These are phyloP conservation scores for Coluber constrictor DNA, from an alignment of 2,797 vertebrate genomes.

Conservation along the genomic window DNA sequence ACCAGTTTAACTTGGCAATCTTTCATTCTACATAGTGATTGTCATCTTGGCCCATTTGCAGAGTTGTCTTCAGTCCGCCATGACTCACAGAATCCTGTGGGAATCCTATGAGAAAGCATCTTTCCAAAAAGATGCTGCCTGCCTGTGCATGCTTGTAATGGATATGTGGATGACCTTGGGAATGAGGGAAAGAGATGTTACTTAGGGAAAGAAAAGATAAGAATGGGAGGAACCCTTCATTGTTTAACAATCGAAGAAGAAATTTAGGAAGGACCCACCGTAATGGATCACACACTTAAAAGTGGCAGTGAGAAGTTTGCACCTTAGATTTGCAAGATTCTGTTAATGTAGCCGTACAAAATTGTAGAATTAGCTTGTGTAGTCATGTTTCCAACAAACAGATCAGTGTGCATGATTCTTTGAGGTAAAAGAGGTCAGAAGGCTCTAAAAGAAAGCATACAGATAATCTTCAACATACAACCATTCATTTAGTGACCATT, in stretches of 20 bases:
- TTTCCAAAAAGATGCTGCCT: not conserved
- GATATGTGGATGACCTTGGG: not conserved
- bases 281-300: not conserved
- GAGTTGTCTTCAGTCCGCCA: not conserved
- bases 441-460: not conserved
- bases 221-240: not conserved
- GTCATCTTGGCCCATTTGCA: not conserved
- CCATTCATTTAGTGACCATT: too few relatives aligned
- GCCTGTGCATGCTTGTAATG: not conserved
- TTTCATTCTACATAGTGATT: not conserved
- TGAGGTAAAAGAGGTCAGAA: not conserved
- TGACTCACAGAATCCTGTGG: not conserved
- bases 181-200: not conserved
- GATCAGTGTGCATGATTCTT: not conserved
- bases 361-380: too few relatives aligned
- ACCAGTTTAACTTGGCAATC: not conserved
- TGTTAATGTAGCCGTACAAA: too few relatives aligned
- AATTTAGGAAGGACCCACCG: not conserved
- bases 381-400: not conserved
- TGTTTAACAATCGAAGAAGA: not conserved
- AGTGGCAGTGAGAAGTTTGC: not conserved
- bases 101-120: too few relatives aligned
- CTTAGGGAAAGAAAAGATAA: not conserved
- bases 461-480: too few relatives aligned
- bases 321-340: not conserved